phyloP scores from a whole-genome alignment of 2,113 vertebrate genomes.

The Pogona vitticeps region DNA sequence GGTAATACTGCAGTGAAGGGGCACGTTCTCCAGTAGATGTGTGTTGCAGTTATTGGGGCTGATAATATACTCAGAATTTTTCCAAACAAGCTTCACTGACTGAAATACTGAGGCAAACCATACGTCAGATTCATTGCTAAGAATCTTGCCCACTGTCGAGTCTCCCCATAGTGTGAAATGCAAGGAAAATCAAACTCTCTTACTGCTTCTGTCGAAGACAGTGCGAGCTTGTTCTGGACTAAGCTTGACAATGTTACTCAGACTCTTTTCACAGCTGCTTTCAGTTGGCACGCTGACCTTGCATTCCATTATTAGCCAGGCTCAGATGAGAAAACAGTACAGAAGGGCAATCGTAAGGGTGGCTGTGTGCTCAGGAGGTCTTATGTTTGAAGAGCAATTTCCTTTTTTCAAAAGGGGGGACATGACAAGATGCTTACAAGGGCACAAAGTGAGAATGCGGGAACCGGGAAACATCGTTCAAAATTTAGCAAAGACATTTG shows the following conservation, averaged over 20 bases:
- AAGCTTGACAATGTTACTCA: background rate
- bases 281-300: background rate
- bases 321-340: background rate
- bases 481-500: conserved; percentile 2
- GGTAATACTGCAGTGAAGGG: background rate
- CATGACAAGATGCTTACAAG: background rate
- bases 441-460: background rate
- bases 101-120: too few species aligned
- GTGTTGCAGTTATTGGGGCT: too few species aligned
- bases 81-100: too few species aligned
- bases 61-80: too few species aligned
- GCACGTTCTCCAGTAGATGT: background rate
- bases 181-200: background rate
- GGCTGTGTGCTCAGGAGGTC: background rate
- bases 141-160: background rate
- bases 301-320: background rate
- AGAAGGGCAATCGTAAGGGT: background rate
- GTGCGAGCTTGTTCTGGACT: background rate
- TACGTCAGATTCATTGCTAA: too few species aligned
- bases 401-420: background rate
- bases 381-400: background rate
- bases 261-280: conserved; percentile 9
- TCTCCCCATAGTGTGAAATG: background rate
- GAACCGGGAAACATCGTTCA: background rate
- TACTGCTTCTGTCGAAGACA: background rate